Evolutionary conservation across 2,888 invertebrate species (phyloP).

Genomic region (Epirrita christyi): DNA sequence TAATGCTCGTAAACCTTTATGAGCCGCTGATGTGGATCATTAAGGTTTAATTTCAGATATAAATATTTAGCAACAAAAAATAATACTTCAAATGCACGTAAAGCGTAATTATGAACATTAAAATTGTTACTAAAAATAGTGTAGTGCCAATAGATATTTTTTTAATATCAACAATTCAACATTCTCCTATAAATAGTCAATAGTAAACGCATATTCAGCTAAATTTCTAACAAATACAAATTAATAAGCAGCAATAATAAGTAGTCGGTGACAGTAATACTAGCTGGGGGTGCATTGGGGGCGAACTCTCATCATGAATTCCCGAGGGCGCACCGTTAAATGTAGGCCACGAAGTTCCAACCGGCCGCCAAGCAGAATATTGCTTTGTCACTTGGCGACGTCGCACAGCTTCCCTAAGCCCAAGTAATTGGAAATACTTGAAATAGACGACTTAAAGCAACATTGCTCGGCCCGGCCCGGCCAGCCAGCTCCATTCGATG

Average conservation of each 20-base stretch:
- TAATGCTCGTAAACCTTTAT: slow-evolving; percentile 24
- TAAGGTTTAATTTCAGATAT: slow-evolving; percentile 11
- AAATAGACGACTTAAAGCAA: slow-evolving; percentile 76
- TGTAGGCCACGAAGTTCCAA: slow-evolving; percentile 80
- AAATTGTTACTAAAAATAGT: not conserved
- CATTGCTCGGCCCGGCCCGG: slow-evolving; percentile 49
- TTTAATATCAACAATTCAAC: not conserved
- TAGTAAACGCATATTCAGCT: not conserved
- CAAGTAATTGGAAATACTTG: slow-evolving; percentile 85
- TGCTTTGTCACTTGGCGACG: slow-evolving; percentile 83
- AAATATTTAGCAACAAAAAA: not conserved
- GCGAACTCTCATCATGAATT: slow-evolving; percentile 77
- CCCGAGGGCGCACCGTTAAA: slow-evolving; percentile 78
- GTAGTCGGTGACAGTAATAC: slow-evolving; percentile 45
- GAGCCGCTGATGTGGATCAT: slow-evolving; percentile 21
- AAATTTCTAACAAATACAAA: slow-evolving; percentile 6
- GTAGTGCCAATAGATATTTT: not conserved
- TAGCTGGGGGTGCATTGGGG: slow-evolving; percentile 64
- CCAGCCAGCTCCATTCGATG: slow-evolving; percentile 31
- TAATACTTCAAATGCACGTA: not conserved
- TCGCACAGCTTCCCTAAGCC: slow-evolving; percentile 78
- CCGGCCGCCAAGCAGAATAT: slow-evolving; percentile 73
- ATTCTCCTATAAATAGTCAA: not conserved
- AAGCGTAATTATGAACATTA: not conserved
- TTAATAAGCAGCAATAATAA: slow-evolving; percentile 42